Evolutionary conservation across 1,140 invertebrate genomes (phyloP), one percentile per base, ranked within the genome.

Genomic region (Nasonia vitripennis): DNA sequence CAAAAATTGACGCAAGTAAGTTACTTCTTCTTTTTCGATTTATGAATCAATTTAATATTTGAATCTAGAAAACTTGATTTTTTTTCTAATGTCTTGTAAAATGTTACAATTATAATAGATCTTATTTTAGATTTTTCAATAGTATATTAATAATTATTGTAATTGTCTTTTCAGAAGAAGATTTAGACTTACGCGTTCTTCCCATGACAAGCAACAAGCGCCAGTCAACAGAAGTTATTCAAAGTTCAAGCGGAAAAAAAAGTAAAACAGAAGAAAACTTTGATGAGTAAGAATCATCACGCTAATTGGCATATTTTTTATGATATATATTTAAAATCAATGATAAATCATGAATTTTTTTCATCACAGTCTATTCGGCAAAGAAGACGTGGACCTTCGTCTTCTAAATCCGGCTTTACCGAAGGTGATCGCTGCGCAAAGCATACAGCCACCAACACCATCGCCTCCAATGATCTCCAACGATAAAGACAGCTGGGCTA

Each of bases 381-480:
- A 96, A 83, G 97, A 98, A 92, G 98, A 98, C 92, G 97, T 98
- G 1, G 98, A 99, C 92, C 95, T 98, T 71, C 94, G 98, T 71
- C 95, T 95, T 78, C 90, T 96, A 14, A 94, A 12, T 27, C 67
- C 95, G 2, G 93, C 94, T 89, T 94, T 94, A 89, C 94, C 94
- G 4, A 94, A 94, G 62, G 94, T 94, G 6, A 20, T 11, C 6
- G 31, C 14, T 5, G 4, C 34, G 0, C 82, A 78, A 37, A n/a
- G 23, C 27, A 91, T 91, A 80, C 86, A 90, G 81, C 93, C 87
- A 74, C 90, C 91, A 70, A 94, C 91, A 83, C 94, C 90, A 75
- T 94, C 91, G 74, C 93, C 91, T 62, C 94, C 90, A 10, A 90
- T 93, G 1, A 94, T 93, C 78, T 93, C 92, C 0, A 91, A 91